A percentile compares a stretch with the other conserved stretches of the same genome.
These are phyloP conservation scores for Oenanthe oenanthe DNA, from an alignment of 2,113 vertebrate genomes.

Conservation along the genomic window DNA sequence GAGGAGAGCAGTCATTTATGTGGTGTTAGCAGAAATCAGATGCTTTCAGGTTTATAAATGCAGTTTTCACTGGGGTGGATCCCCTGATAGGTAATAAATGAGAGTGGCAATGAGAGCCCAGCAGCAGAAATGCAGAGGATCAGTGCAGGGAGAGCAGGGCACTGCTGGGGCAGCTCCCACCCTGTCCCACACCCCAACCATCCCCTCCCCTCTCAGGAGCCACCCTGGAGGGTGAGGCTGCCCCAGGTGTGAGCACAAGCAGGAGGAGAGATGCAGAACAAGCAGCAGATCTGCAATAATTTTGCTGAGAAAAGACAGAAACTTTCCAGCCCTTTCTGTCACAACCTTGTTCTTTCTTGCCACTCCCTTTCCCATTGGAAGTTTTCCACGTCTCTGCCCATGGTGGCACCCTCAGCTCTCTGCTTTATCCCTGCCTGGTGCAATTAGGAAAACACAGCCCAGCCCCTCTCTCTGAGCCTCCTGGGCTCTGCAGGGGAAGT, in stretches of 20 bases:
- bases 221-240: background rate
- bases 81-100: background rate
- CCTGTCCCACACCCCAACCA: background rate
- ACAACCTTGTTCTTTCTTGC: background rate
- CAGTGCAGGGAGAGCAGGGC: background rate
- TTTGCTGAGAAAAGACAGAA: background rate
- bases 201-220: background rate
- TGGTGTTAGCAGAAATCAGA: background rate
- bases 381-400: background rate
- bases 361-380: constrained; percentile 25
- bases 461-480: background rate
- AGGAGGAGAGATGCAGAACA: background rate
- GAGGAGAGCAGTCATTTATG: background rate
- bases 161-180: background rate
- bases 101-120: fast-evolving
- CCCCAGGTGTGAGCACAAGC: background rate
- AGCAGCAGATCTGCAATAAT: fast-evolving
- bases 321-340: background rate
- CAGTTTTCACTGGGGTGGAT: background rate
- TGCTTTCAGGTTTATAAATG: background rate
- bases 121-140: background rate
- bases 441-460: background rate
- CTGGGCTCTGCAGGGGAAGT: background rate
- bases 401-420: background rate
- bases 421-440: background rate